These are phyloP conservation scores for Tillus elongatus DNA, from an alignment of 2,888 invertebrate species.

Conservation along the genomic window DNA sequence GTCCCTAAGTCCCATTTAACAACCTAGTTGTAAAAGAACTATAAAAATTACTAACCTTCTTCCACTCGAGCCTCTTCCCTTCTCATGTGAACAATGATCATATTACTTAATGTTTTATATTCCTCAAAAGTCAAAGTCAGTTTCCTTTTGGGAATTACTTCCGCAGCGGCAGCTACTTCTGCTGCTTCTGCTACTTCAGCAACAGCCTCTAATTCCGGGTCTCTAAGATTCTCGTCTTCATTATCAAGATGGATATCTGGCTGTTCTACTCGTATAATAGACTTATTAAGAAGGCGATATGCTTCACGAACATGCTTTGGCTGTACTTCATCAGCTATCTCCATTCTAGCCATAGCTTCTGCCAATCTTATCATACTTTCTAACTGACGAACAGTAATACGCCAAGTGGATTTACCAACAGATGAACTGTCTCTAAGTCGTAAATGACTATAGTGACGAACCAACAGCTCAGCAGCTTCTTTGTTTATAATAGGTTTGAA, in stretches of 20 bases:
- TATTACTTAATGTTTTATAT: constrained; percentile 85
- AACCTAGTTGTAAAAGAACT: too few species aligned
- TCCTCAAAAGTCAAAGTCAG: constrained; percentile 83
- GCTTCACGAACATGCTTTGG: constrained; percentile 87
- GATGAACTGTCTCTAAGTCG: constrained; percentile 71
- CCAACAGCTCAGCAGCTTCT: constrained; percentile 75
- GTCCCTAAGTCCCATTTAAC: too few species aligned
- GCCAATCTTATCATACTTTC: constrained; percentile 93
- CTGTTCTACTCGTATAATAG: constrained; percentile 94
- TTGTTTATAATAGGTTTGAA: constrained; percentile 83
- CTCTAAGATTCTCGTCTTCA: constrained; percentile 45
- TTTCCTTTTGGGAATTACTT: constrained; percentile 62
- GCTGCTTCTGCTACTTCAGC: constrained; percentile 33
- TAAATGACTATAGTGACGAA: constrained; percentile 74
- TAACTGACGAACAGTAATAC: constrained; percentile 93
- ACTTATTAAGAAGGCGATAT: constrained; percentile 78
- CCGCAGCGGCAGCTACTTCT: constrained; percentile 24
- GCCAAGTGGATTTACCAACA: constrained; percentile 66
- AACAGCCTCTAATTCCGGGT: constrained; percentile 38
- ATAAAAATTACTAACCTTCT: constrained; percentile 42
- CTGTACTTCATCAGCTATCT: constrained; percentile 84
- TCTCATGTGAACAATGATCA: constrained; percentile 84
- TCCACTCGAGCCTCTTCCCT: constrained; percentile 67
- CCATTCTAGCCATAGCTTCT: constrained; percentile 93
- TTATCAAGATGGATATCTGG: constrained; percentile 86